Conservation (phyloP, 1,140 invertebrate genomes). For the Parapsyche elsis region DNA sequence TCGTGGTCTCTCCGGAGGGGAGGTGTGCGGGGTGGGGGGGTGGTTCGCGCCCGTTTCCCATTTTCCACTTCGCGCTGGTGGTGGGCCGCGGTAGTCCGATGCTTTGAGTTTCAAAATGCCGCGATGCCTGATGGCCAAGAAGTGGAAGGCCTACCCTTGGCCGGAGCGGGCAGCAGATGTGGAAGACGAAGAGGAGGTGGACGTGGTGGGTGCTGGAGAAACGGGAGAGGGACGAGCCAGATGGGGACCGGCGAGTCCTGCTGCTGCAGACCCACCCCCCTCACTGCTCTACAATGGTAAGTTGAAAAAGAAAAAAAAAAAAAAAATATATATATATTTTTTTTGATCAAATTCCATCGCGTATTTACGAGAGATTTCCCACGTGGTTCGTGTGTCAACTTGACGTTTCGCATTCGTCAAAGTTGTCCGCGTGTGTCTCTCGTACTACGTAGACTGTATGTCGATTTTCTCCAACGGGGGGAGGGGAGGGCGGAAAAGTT, state of each 20-base stretch:
- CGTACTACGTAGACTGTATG: too few species aligned
- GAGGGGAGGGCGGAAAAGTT: too few species aligned
- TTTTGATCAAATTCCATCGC: too few species aligned
- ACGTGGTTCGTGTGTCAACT: too few species aligned
- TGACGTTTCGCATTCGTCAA: too few species aligned
- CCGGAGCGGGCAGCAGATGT: conserved; percentile 69
- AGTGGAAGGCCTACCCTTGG: conserved; percentile 89
- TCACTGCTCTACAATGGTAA: conserved; percentile 67
- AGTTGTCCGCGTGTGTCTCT: too few species aligned
- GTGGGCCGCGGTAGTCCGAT: background rate
- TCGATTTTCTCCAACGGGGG: too few species aligned
- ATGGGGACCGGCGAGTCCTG: conserved; percentile 62
- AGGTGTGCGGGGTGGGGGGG: background rate
- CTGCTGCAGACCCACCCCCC: conserved; percentile 66
- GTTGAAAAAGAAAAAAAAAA: too few species aligned
- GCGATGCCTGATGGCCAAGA: conserved; percentile 89
- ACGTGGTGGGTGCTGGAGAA: conserved; percentile 83
- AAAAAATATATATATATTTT: too few species aligned
- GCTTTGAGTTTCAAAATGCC: conserved; percentile 75
- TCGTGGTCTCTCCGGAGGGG: background rate
- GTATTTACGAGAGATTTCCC: too few species aligned
- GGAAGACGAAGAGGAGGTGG: conserved; percentile 76
- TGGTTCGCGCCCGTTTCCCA: conserved; percentile 1
- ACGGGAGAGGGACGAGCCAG: conserved; percentile 66
- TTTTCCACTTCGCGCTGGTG: conserved; percentile 60